Evolutionary conservation across 2,797 vertebrate genomes (phyloP).

Genomic region (Leucoraja ocellata): DNA sequence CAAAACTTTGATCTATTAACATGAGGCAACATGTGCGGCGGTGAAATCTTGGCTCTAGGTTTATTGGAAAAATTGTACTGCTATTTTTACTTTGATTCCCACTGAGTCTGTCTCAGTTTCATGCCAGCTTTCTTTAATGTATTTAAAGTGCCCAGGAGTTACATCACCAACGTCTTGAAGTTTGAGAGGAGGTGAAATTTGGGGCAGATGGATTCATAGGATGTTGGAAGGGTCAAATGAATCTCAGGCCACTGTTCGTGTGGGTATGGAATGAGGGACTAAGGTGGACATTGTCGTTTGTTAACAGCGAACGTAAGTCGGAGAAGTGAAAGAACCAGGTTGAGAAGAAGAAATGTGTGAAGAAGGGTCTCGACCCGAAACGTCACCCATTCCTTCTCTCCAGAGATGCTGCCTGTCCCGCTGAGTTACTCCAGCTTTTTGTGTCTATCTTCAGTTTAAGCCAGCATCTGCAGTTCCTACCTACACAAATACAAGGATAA

Average conservation of each 20-base stretch:
- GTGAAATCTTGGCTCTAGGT: not conserved
- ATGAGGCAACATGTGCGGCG: not conserved
- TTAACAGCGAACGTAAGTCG: not conserved
- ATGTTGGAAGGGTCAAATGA: not conserved
- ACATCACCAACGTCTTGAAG: not conserved
- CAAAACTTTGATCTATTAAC: slow-evolving; percentile 27
- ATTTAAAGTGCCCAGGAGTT: not conserved
- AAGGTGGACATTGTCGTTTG: not conserved
- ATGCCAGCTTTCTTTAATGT: not conserved
- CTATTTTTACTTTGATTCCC: slow-evolving; percentile 2
- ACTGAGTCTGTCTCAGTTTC: slow-evolving; percentile 25
- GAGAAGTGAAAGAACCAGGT: no score
- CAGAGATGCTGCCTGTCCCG: no score
- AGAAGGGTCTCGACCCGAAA: no score
- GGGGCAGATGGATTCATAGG: not conserved
- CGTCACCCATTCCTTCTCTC: no score
- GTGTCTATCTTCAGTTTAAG: no score
- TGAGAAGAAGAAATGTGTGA: no score
- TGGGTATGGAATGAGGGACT: not conserved
- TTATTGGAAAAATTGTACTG: slow-evolving; percentile 4
- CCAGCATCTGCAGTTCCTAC: no score
- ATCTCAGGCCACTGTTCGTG: not conserved
- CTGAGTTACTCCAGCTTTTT: no score
- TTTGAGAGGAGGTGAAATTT: not conserved
- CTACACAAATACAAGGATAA: not conserved